Evolutionary conservation across 1,140 invertebrate genomes (phyloP), one percentile per base, ranked within the genome.

Genomic region (Conus ventricosus): DNA sequence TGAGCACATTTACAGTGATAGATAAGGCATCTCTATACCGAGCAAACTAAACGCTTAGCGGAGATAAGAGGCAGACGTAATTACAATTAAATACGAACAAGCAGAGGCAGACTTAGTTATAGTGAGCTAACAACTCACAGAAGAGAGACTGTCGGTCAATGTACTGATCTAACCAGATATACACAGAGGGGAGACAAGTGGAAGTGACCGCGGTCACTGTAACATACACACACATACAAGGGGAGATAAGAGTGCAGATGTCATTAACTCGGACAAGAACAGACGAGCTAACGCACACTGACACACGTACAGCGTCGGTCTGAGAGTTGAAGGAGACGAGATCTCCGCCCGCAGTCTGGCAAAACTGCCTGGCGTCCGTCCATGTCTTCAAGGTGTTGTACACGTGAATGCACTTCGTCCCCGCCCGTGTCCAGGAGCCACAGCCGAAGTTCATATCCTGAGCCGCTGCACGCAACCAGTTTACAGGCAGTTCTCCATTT

Each of bases 391-490:
- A 51, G 27, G 63, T 55, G 15, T 54, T 83, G 76, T 90, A 87
- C 75, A 90, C 89, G 2, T 87, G 81, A 23, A 91, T 89, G 63
- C 91, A 92, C 75, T 91, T 92, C 17, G 84, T 85, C 23, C 91
- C 91, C 20, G 87, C 91, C 57, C 91, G 63, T 11, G 89, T 78
- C 91, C 90, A 91, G 20, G 76, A 71, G 6, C 84, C 80, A 39
- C 91, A 92, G 2, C 91, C 91, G 13, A 91, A n/a, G 82, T 90
- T 88, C 60, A 87, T 87, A 17, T 39, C 25, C 23, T 5, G 5
- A 17, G 15, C 6, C 10, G 57, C 83, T 84, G 83, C 20, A n/a
- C 67, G 10, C 67, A 71, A 11, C 39, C 39, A 39, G 39, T 39
- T 39, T 39, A 39, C 39, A 39, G 39, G 39, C 39, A 39, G 39